A percentile compares a stretch with the other conserved stretches of the same genome.
phyloP scores from a whole-genome alignment of 2,797 vertebrate genomes.

The Oryzias dopingdopingensis region DNA sequence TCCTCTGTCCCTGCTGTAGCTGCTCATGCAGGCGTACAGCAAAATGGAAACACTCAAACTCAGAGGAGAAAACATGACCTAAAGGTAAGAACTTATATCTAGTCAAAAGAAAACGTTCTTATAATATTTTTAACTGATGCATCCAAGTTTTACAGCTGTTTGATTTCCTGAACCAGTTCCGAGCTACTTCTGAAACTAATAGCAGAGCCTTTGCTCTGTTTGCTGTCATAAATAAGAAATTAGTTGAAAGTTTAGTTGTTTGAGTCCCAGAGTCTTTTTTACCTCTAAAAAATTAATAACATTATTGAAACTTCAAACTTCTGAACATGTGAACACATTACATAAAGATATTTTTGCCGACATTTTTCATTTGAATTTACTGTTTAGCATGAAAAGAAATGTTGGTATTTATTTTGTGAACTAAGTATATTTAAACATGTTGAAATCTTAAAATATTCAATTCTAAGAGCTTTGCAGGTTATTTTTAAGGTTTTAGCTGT shows the following conservation, averaged over 20 bases:
- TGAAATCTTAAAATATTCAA: neutral
- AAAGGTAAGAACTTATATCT: conserved; percentile 50
- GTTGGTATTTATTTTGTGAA: neutral
- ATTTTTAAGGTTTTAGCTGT: neutral
- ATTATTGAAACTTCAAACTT: neutral
- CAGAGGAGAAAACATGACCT: conserved; percentile 25
- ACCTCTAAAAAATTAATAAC: neutral
- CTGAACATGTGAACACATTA: neutral
- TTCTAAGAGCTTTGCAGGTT: neutral
- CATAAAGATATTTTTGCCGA: neutral
- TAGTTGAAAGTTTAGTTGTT: conserved; percentile 40
- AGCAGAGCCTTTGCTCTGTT: conserved; percentile 24
- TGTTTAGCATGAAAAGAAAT: neutral
- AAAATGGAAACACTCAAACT: conserved; percentile 6
- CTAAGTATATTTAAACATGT: neutral
- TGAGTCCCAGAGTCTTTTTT: neutral
- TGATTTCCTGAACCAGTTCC: neutral
- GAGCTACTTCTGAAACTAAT: conserved; percentile 14
- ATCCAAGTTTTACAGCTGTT: neutral
- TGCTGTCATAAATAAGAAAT: conserved; percentile 62
- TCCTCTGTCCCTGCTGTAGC: conserved; percentile 31
- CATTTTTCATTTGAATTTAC: no score
- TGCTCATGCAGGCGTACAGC: conserved; percentile 12
- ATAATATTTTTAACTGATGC: neutral
- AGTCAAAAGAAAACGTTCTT: neutral